Evolutionary conservation across 2,113 vertebrate genomes (phyloP), one percentile per base, ranked within the genome.

Genomic region (Gyps fulvus): DNA sequence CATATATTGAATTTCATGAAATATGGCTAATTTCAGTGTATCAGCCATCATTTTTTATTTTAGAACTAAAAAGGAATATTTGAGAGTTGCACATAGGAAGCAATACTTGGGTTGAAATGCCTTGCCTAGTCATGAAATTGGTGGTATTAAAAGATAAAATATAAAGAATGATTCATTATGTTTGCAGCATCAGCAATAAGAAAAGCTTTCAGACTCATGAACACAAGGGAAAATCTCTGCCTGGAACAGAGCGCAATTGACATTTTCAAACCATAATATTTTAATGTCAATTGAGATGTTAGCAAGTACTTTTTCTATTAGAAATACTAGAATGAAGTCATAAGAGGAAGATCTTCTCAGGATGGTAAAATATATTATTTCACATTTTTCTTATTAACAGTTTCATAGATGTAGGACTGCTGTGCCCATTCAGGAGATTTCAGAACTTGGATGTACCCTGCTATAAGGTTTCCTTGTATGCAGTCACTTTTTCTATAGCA

Each of bases 221-320:
- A 89, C 76, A 83, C 73, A 95, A 86, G 71, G 73, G 78, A 96
- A 65, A 86, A 95, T 78, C 45, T 94, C 71, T 92, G 71, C 82
- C 67, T 90, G 38, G 95, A 97, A 94, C 42, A 92, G 18, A 73
- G 16, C 0, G 0, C 66, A 95, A 93, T 3, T 87, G 84, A 95
- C 77, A 93, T 82, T 91, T 97, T 89, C 52, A 92, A 93, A 91
- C 88, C 34, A 50, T 57, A 92, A 90, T 79, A 69, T 91, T 95
- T 54, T 87, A 93, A 82, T 89, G 70, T 72, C 40, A 89, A 9
- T 49, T 72, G 85, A 80, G 87, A 70, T 38, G 83, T 76, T 58
- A 93, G 61, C 29, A 66, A 84, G 54, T 79, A 73, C 20, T 80
- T 78, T 66, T 90, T 69, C 67, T 73, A 52, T 9, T 38, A 71